Evolutionary conservation across 2,113 vertebrate species (phyloP).

Genomic region (Shinisaurus crocodilurus): DNA sequence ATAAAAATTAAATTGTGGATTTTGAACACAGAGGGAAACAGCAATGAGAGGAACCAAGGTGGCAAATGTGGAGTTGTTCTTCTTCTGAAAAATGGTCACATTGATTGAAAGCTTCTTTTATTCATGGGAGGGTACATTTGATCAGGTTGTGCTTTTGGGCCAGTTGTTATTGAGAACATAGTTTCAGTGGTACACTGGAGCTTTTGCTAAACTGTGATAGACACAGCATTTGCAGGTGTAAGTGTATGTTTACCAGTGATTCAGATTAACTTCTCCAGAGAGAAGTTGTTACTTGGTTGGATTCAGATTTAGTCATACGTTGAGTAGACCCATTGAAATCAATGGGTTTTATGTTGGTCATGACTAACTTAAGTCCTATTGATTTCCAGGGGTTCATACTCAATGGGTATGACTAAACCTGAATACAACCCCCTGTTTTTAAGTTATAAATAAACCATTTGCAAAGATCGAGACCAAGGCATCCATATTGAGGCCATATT

Average conservation of each 20-base stretch:
- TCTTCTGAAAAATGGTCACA: conserved; percentile 56
- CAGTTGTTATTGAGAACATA: conserved; percentile 43
- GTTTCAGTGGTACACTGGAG: conserved; percentile 30
- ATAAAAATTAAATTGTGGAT: conserved; percentile 47
- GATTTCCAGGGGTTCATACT: no score
- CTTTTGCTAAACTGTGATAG: conserved; percentile 26
- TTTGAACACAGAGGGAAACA: conserved; percentile 66
- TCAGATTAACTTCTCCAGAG: neutral
- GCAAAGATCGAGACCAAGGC: neutral
- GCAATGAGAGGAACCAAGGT: conserved; percentile 63
- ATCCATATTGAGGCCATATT: no score
- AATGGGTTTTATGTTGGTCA: no score
- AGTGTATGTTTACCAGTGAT: neutral
- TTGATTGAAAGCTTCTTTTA: conserved; percentile 53
- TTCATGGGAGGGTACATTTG: conserved; percentile 47
- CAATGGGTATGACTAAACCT: no score
- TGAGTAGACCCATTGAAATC: no score
- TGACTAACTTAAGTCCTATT: no score
- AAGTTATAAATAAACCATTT: neutral
- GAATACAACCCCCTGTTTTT: no score
- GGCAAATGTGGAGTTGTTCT: conserved; percentile 65
- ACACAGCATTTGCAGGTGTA: conserved; percentile 17
- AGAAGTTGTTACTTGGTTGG: neutral
- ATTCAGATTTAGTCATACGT: no score
- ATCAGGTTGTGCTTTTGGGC: conserved; percentile 62